Base-by-base conservation (phyloP, 2,888 invertebrate species). In the Parnassius apollo region DNA sequence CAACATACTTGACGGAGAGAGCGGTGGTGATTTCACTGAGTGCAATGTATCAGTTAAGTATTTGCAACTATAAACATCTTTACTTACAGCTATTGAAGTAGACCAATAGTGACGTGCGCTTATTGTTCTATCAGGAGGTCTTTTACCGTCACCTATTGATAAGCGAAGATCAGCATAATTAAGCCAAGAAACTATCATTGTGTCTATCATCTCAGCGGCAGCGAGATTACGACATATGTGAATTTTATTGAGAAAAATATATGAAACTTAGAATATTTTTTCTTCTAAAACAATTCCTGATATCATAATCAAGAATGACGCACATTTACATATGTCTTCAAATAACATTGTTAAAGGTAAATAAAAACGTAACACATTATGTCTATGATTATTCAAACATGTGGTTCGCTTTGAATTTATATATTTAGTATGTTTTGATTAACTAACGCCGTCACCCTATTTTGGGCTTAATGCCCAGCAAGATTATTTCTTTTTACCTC, bases 11-110 rank as follows among this genome's bases (percentile, higher is more conserved):
- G 69, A 70, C 62, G 68, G 71, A 68, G 69, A 69, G 66, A 61
- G 68, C 62, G 65, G 65, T 65, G 61, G 69, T 69, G 71, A 71
- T 70, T 69, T 70, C 71, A 75, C 71, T 70, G 73, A 70, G 71
- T 69, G 70, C 72, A 73, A 69, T 65, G 66, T 71, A 70, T 68
- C 67, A 68, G 62, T 68, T 66, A 68, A 50, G 54, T 63, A 63
- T 69, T 74, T 58, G 69, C 70, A 65, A 70, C 68, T 66, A 68
- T 73, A 72, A 71, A 71, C 69, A 69, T 65, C 66, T 67, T 61
- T 59, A 59, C 59, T 25, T 44, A 64, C 64, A 63, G 58, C 52
- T 49, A 63, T 62, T 63, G 57, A 55, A 62, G 61, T 58, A 57
- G 58, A 61, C 60, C 61, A 50, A 64, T 62, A 57, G 53, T 60